Evolutionary conservation across 2,797 vertebrate genomes (phyloP), one percentile per base, ranked within the genome.

Genomic region (Rhynchotus rufescens): DNA sequence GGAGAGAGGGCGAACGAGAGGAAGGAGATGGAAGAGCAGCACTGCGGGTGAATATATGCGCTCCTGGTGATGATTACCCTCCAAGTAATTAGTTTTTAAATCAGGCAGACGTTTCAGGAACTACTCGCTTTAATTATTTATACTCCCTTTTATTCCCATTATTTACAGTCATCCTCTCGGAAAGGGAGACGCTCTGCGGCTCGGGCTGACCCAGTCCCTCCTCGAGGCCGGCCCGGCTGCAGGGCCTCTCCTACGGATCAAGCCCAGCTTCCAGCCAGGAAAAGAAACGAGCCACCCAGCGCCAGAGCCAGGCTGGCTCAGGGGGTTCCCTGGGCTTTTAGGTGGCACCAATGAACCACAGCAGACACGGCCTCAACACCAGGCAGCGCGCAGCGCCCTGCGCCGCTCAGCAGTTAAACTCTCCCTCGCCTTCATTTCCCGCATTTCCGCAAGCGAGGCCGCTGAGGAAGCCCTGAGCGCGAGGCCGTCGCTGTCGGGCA

Each of bases 1-100:
- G 61, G 45, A 30, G 66, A 30, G 25, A 56, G 49, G 77, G 52
- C 0, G 12, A 75, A 80, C 1, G 1, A 23, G 51, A 42, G 65
- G 65, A 79, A 83, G 60, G 75, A 38, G 51, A 86, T 67, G 40
- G 62, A 38, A 90, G 88, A 75, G 60, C 59, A 83, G 96, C 38
- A 59, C 30, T 85, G 64, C 84, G 94, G 95, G 93, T 74, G 80
- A 96, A 92, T 30, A 49, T 42, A 56, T 59, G 79, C 3, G 3
- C 86, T 92, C 89, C 94, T 87, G 92, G 76, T 90, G 73, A 87
- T 84, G 51, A 97, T 92, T 86, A 92, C 81, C 86, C 80, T 94
- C 92, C 64, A 71, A 89, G 93, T 96, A 95, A 97, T 97, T 97
- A 96, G 96, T 97, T 95, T 97, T 97, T 96, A 95, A 97, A 96